Evolutionary conservation across 2,888 invertebrate species (phyloP).

Genomic region (Altica lythri): DNA sequence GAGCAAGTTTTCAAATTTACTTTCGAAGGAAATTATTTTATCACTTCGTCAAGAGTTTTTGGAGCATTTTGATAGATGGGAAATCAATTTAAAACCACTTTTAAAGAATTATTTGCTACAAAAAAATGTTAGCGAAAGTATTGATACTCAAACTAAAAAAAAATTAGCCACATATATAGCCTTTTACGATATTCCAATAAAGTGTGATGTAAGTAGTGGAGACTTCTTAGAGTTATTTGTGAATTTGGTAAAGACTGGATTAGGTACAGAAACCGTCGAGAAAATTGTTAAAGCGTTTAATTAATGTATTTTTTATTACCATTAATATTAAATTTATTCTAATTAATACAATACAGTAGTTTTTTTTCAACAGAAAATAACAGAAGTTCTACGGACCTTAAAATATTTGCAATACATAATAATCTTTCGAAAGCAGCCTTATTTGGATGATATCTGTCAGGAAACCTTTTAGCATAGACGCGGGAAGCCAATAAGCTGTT

Average conservation of each 20-base stretch:
- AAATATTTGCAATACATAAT: no score
- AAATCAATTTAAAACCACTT: conserved; percentile 45
- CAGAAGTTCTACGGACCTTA: no score
- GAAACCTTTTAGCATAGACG: no score
- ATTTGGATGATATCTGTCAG: no score
- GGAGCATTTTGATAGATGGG: conserved; percentile 63
- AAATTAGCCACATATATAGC: conserved; percentile 62
- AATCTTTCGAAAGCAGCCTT: no score
- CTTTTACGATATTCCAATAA: conserved; percentile 64
- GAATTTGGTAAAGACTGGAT: conserved; percentile 27
- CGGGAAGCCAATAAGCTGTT: no score
- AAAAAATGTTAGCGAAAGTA: conserved; percentile 53
- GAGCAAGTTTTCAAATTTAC: conserved; percentile 56
- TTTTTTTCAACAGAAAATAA: no score
- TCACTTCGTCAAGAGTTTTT: conserved; percentile 65
- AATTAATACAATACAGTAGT: no score
- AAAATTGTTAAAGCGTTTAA: conserved; percentile 30
- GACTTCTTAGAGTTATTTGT: conserved; percentile 46
- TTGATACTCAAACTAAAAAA: conserved; percentile 49
- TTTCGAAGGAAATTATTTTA: conserved; percentile 66
- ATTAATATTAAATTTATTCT: no score
- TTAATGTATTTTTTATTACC: conserved; percentile 11
- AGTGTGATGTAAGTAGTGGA: conserved; percentile 48
- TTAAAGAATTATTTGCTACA: conserved; percentile 60
- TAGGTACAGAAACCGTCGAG: conserved; percentile 29